phyloP scores from a whole-genome alignment of 2,888 invertebrate species.

The Erannis defoliaria region DNA sequence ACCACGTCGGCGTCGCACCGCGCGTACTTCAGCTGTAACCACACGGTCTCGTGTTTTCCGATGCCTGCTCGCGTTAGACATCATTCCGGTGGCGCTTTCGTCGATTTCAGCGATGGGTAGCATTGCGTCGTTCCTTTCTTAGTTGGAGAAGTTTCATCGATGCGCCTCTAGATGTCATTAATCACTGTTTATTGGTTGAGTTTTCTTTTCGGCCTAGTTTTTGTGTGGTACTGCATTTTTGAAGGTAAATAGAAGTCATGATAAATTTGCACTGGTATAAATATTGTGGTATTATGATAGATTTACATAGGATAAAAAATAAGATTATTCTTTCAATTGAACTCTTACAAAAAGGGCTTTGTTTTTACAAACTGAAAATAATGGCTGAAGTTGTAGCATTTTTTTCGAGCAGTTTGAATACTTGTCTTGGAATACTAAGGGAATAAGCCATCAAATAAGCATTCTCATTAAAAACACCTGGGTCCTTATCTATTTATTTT shows the following conservation, averaged over 20 bases:
- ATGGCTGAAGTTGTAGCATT: too few species aligned
- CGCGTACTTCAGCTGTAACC: constrained; percentile 79
- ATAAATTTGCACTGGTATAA: constrained; percentile 2
- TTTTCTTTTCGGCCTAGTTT: too few species aligned
- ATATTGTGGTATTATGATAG: background rate
- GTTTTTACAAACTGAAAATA: too few species aligned
- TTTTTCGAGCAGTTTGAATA: too few species aligned
- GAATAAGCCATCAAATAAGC: too few species aligned
- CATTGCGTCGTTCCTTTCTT: constrained; percentile 55
- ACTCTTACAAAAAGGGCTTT: too few species aligned
- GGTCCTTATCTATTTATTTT: too few species aligned
- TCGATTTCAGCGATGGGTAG: constrained; percentile 78
- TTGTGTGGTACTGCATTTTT: too few species aligned
- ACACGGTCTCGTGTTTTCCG: constrained; percentile 76
- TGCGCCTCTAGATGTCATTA: constrained; percentile 59
- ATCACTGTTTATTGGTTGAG: constrained; percentile 29
- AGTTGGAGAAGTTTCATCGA: constrained; percentile 43
- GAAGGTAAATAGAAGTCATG: constrained; percentile 4
- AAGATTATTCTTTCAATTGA: too few species aligned
- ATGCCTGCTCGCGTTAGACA: constrained; percentile 65
- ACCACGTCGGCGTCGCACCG: constrained; percentile 88
- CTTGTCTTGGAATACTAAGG: too few species aligned
- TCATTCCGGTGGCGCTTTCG: constrained; percentile 68
- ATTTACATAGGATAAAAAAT: too few species aligned
- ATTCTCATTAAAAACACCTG: too few species aligned